A percentile compares a stretch with the other conserved stretches of the same genome.
phyloP scores from a whole-genome alignment of 2,797 vertebrate genomes.

The Typhlichthys subterraneus region DNA sequence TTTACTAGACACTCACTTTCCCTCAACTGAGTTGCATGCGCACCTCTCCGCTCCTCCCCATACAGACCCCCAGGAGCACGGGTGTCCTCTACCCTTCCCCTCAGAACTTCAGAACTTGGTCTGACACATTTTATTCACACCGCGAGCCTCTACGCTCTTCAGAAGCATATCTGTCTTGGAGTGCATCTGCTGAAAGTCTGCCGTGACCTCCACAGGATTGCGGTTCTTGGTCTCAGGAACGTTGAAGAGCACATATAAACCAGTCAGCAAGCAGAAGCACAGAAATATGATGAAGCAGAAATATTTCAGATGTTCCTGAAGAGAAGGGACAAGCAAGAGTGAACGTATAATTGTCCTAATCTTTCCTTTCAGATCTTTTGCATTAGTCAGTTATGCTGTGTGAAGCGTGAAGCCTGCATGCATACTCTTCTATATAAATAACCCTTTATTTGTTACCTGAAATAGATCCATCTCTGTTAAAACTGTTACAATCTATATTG shows the following conservation, averaged over 20 bases:
- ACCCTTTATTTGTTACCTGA: too few relatives aligned
- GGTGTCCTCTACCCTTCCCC: neutral
- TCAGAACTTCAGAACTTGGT: slow-evolving; percentile 54
- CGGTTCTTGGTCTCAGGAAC: slow-evolving; percentile 72
- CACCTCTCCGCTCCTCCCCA: too few relatives aligned
- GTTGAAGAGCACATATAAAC: slow-evolving; percentile 54
- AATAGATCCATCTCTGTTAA: too few relatives aligned
- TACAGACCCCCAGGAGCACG: too few relatives aligned
- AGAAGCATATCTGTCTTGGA: slow-evolving; percentile 23
- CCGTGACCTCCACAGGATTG: slow-evolving; percentile 64
- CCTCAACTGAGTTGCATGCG: too few relatives aligned
- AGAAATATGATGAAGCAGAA: slow-evolving; percentile 80
- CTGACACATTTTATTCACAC: neutral
- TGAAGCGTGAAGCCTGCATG: too few relatives aligned
- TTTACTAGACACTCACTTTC: too few relatives aligned
- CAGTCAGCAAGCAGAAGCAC: slow-evolving; percentile 48
- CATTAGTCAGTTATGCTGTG: too few relatives aligned
- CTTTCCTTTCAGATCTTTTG: too few relatives aligned
- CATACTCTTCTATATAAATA: too few relatives aligned
- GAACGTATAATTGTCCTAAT: neutral
- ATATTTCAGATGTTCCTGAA: slow-evolving; percentile 77
- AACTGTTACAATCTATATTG: too few relatives aligned
- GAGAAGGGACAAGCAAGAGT: slow-evolving; percentile 18
- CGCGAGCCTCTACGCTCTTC: neutral
- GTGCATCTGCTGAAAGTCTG: slow-evolving; percentile 71